Evolutionary conservation across 2,797 vertebrate genomes (phyloP).

Genomic region (Cossypha polioptera): DNA sequence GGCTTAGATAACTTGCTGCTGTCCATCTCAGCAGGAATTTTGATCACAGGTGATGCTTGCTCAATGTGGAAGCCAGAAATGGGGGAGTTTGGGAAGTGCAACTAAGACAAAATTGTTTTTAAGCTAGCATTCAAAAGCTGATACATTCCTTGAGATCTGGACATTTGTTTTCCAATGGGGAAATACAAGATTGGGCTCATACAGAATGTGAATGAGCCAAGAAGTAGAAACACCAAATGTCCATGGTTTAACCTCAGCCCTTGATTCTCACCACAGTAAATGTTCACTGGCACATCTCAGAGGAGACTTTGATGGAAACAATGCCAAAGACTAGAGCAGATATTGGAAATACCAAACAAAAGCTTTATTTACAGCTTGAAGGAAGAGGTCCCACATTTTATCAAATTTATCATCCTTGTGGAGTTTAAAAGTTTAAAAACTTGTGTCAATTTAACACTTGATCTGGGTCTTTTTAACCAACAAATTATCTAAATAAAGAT

Average conservation of each 20-base stretch:
- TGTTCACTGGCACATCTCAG: background rate
- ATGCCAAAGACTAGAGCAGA: background rate
- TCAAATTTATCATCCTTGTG: background rate
- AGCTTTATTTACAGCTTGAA: background rate
- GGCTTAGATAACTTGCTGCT: background rate
- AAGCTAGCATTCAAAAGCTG: background rate
- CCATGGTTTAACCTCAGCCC: background rate
- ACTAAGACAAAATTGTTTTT: background rate
- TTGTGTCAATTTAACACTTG: background rate
- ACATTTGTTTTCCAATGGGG: background rate
- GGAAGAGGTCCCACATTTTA: background rate
- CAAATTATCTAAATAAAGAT: background rate
- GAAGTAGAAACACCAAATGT: background rate
- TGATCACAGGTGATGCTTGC: background rate
- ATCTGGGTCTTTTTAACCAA: background rate
- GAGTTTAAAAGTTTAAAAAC: background rate
- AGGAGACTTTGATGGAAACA: background rate
- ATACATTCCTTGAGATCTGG: background rate
- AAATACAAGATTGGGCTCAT: background rate
- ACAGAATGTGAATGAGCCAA: background rate
- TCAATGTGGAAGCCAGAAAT: accelerated
- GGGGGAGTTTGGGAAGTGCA: background rate
- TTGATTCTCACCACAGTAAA: background rate
- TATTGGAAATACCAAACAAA: background rate
- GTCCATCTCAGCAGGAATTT: background rate